Evolutionary conservation across 2,888 invertebrate genomes (phyloP).

Genomic region (Tiphia femorata): DNA sequence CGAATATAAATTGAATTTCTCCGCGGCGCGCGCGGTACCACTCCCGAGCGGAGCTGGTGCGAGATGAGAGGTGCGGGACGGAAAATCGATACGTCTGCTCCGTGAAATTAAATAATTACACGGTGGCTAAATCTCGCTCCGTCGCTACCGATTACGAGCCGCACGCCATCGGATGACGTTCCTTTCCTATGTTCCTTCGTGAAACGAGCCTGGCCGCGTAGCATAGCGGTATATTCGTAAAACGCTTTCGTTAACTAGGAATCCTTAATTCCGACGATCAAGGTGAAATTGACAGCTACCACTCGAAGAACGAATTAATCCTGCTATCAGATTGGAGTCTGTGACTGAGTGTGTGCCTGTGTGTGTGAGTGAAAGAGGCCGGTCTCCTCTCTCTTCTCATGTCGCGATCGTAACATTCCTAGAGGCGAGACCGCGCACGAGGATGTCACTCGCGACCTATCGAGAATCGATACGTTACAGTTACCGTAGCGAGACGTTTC

Average conservation of each 20-base stretch:
- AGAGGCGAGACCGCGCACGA: background rate
- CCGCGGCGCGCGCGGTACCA: no score
- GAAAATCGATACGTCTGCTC: background rate
- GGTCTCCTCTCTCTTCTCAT: no score
- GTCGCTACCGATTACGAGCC: slow-evolving; percentile 9
- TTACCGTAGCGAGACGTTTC: background rate
- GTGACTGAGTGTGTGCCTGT: background rate
- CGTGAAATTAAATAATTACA: slow-evolving; percentile 16
- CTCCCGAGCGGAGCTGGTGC: no score
- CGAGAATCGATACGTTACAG: slow-evolving; percentile 1
- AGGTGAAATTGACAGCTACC: background rate
- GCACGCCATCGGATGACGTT: slow-evolving; percentile 9
- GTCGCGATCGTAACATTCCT: background rate
- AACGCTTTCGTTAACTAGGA: slow-evolving; percentile 2
- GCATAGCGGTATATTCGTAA: no score
- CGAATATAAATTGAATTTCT: no score
- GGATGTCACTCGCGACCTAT: background rate
- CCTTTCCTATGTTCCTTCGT: background rate
- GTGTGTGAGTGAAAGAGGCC: background rate
- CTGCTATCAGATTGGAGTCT: background rate
- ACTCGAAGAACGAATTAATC: no score
- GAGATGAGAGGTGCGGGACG: no score
- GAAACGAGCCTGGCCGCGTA: no score
- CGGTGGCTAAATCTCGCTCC: slow-evolving; percentile 7
- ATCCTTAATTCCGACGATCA: background rate